These are phyloP conservation scores for Ormyrus pomaceus DNA, from an alignment of 2,888 invertebrate species.

Conservation along the genomic window DNA sequence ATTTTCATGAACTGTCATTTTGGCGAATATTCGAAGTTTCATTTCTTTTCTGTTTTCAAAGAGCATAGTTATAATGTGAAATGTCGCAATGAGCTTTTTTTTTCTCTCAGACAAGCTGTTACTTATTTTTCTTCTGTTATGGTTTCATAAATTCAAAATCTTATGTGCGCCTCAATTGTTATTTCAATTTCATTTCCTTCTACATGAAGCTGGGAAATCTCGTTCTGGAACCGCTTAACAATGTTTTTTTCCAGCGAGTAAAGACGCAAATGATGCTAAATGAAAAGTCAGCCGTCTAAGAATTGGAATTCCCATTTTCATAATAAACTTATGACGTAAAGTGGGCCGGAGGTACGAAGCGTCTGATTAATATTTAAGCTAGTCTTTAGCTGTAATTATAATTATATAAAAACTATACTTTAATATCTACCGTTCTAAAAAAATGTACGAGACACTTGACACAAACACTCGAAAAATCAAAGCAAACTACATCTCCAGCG, in stretches of 20 bases:
- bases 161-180: constrained; percentile 16
- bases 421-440: constrained; percentile 30
- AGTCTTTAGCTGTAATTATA: constrained; percentile 34
- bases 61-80: constrained; percentile 47
- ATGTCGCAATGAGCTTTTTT: constrained; percentile 23
- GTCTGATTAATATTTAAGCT: constrained; percentile 41
- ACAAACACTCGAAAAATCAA: constrained; percentile 31
- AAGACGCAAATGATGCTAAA: background rate
- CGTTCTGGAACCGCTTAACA: constrained; percentile 26
- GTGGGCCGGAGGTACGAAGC: constrained; percentile 58
- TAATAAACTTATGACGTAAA: constrained; percentile 42
- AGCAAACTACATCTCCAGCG: constrained; percentile 17
- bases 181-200: constrained; percentile 28
- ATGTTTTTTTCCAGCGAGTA: background rate
- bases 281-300: background rate
- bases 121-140: constrained; percentile 7
- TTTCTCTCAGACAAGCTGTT: background rate
- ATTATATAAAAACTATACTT: constrained; percentile 18
- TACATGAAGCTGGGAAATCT: constrained; percentile 46
- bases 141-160: constrained; percentile 12
- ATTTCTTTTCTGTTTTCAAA: constrained; percentile 17
- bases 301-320: constrained; percentile 49
- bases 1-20: constrained; percentile 19
- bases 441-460: constrained; percentile 43
- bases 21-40: constrained; percentile 5